Conservation (phyloP, 2,888 invertebrate genomes). For the Diarsia mendica region DNA sequence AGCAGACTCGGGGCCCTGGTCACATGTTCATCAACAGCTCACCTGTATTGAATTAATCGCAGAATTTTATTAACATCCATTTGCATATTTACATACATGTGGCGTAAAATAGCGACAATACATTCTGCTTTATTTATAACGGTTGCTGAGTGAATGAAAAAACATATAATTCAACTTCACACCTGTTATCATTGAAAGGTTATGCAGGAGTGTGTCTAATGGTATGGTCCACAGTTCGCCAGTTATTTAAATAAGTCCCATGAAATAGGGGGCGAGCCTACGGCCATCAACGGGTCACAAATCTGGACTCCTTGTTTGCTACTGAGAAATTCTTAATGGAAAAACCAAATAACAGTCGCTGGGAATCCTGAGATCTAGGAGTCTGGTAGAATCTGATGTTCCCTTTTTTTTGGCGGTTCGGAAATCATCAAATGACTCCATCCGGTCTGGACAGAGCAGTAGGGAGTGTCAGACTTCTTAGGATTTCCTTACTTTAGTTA, state of each 20-base stretch:
- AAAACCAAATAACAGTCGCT: not conserved
- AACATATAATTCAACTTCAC: not conserved
- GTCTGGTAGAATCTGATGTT: not conserved
- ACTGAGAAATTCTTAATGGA: not conserved
- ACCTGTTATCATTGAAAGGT: not conserved
- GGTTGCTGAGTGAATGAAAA: not conserved
- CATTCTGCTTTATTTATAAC: not conserved
- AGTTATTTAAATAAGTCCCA: not conserved
- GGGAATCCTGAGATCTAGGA: not conserved
- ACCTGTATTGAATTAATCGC: not conserved
- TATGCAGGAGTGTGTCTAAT: not conserved
- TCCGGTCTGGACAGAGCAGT: no score
- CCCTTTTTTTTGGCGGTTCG: no score
- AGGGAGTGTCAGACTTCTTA: no score
- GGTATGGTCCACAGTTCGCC: not conserved
- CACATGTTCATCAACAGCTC: conserved; percentile 2
- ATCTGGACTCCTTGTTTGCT: no score
- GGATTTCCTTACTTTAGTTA: no score
- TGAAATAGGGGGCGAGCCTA: no score
- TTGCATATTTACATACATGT: not conserved
- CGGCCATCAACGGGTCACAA: no score
- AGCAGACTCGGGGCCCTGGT: no score
- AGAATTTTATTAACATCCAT: not conserved
- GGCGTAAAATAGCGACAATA: not conserved
- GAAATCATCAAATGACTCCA: no score